Base-by-base conservation (phyloP, 2,888 invertebrate species). In the Pilophorus perplexus region DNA sequence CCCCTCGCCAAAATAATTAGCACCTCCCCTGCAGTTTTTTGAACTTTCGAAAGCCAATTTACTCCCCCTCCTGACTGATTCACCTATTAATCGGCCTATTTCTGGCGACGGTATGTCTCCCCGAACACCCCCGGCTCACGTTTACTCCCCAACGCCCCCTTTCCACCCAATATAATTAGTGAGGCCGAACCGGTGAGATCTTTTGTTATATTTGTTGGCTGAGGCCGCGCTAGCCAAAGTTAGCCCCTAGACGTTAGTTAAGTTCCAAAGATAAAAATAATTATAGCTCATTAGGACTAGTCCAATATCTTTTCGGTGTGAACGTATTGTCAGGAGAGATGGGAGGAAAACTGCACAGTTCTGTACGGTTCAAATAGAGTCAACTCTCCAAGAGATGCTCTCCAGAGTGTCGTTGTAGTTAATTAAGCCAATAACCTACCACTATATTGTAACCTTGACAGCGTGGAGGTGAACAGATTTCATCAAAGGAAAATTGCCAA, bases 111-210 rank as follows among this genome's bases (percentile, higher is more conserved):
- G 50, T 25, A 50, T 50, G 27, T n/a, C 27, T 27, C 25, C 50
- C 50, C 50, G 25, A 8, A 23, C 50, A 25, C n/a, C 27, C 8
- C 48, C 48, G 14, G 48, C 48, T 33, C 33, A 33, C 6, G 33
- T 48, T 4, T 20, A 8, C 20, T 48, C 14, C 42, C 5, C 42
- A 5, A 22, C 37, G 2, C 5, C 20, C 3, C 55, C 40, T 57
- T 57, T n/a, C n/a, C n/a, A n/a, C n/a, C n/a, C n/a, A n/a, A n/a
- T n/a, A 57, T 57, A 57, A 57, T 57, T 57, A 57, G 57, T 57
- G 40, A 14, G 20, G 57, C 22, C 25, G 57, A 37, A 16, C 40
- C 57, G 57, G 40, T 57, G 57, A 57, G 57, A 57, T 57, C 57
- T 57, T 57, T 57, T 57, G 57, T 57, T 57, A 57, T 57, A 57